phyloP scores from a whole-genome alignment of 2,797 vertebrate species.

The Clamator glandarius region DNA sequence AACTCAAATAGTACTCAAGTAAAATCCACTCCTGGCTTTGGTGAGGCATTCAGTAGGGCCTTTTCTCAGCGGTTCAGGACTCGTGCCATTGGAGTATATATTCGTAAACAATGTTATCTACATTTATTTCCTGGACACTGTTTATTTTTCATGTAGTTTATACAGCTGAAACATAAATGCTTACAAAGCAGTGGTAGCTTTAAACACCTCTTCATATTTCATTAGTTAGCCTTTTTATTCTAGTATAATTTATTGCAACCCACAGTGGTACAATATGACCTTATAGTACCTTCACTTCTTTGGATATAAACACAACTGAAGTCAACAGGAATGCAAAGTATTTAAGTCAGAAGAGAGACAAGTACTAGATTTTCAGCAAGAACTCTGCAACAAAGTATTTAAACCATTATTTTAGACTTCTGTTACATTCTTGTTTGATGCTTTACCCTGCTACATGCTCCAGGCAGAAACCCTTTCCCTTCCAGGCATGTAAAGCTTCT shows the following conservation, averaged over 20 bases:
- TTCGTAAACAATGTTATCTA: neutral
- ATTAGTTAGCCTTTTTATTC: slow-evolving; percentile 18
- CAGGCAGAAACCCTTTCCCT: slow-evolving; percentile 37
- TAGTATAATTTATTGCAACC: neutral
- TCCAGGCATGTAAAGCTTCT: slow-evolving; percentile 26
- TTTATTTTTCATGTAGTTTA: slow-evolving; percentile 32
- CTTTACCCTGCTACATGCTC: slow-evolving; percentile 19
- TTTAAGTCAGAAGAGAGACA: neutral
- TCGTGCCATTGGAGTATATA: neutral
- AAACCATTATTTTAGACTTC: slow-evolving; percentile 20
- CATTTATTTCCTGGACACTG: slow-evolving; percentile 8
- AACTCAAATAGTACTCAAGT: neutral
- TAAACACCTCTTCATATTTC: slow-evolving; percentile 31
- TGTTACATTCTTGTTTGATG: slow-evolving; percentile 18
- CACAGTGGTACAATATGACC: neutral
- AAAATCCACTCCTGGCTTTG: neutral
- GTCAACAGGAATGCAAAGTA: slow-evolving; percentile 14
- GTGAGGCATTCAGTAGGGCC: neutral
- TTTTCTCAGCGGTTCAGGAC: neutral
- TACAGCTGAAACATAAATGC: neutral
- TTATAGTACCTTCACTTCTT: slow-evolving; percentile 27
- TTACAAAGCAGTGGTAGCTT: slow-evolving; percentile 1
- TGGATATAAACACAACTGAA: slow-evolving; percentile 38
- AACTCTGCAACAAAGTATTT: neutral
- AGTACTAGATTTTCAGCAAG: slow-evolving; percentile 9